These are phyloP conservation scores for Myotis findleyi DNA, from an alignment of 2,797 vertebrate species.

Conservation along the genomic window DNA sequence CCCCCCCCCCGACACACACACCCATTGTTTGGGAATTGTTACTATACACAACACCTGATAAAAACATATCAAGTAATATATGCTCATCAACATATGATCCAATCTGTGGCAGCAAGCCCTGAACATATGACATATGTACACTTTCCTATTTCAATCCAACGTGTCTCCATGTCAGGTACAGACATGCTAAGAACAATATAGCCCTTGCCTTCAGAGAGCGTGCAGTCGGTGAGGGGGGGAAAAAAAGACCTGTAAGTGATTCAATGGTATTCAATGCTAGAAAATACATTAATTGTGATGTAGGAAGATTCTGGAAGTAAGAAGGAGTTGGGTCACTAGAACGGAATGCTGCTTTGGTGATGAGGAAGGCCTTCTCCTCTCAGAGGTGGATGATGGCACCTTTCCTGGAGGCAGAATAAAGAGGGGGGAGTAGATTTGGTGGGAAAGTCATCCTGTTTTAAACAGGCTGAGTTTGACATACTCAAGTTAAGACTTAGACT, in stretches of 20 bases:
- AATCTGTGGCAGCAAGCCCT: neutral
- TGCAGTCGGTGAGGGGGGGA: neutral
- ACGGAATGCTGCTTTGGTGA: neutral
- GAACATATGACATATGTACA: too few species aligned
- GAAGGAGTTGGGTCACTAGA: neutral
- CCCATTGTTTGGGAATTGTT: neutral
- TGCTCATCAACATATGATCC: neutral
- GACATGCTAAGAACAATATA: neutral
- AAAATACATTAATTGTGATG: neutral
- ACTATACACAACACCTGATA: neutral
- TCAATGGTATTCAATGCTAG: neutral
- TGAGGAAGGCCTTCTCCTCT: neutral
- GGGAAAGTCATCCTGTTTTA: neutral
- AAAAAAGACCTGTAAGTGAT: neutral
- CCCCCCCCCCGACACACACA: too few species aligned
- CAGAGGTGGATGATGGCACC: neutral
- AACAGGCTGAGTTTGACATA: neutral
- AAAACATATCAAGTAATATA: neutral
- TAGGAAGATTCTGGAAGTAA: neutral
- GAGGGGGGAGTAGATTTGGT: neutral
- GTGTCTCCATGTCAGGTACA: neutral
- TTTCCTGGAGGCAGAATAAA: neutral
- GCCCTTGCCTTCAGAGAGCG: neutral
- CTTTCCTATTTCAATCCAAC: slow-evolving; percentile 3
- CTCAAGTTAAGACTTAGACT: neutral